Conservation (phyloP, 2,113 vertebrate species). For the Mugil cephalus region DNA sequence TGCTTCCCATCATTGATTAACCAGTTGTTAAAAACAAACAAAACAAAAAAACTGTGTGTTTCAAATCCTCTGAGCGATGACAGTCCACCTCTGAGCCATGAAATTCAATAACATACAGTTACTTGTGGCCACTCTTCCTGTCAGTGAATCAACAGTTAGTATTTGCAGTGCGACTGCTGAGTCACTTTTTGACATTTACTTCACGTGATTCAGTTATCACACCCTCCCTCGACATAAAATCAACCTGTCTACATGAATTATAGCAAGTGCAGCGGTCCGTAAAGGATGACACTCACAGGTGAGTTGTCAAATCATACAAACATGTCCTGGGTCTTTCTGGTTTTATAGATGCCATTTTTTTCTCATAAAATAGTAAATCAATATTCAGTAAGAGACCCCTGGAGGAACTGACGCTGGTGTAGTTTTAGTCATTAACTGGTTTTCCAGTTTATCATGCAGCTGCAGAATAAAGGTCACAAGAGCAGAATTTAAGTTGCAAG, state of each 20-base stretch:
- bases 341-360: conserved; percentile 6
- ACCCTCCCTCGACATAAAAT: conserved; percentile 24
- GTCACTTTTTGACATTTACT: conserved; percentile 53
- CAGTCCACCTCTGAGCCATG: background rate
- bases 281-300: background rate
- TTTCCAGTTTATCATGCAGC: conserved; percentile 11
- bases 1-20: no score
- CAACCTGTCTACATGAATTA: no score
- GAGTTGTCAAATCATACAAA: background rate
- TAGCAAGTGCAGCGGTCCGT: no score
- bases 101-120: background rate
- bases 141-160: conserved; percentile 24
- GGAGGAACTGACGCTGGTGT: background rate
- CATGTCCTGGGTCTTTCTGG: background rate
- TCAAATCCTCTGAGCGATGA: background rate
- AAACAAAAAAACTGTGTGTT: background rate
- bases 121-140: background rate
- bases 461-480: background rate
- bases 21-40: no score
- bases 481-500: background rate
- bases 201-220: conserved; percentile 12
- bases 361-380: background rate
- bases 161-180: conserved; percentile 39
- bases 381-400: conserved; percentile 8
- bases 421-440: background rate